Conservation (phyloP, 2,888 invertebrate genomes). For the Pherbina coryleti region DNA sequence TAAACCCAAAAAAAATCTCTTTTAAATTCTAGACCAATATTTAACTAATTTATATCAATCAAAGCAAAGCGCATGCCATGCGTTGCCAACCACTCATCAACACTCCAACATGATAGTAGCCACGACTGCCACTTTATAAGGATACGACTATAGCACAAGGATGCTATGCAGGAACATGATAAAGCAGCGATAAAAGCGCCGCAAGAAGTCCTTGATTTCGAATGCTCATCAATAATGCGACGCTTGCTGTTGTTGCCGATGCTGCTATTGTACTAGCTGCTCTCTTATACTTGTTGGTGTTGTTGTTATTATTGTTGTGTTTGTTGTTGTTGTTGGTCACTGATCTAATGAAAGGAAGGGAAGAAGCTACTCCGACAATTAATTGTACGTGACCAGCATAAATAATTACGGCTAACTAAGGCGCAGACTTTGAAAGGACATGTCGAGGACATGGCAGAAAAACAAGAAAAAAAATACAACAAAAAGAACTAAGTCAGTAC, state of each 20-base stretch:
- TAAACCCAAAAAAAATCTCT: not conserved
- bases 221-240: not conserved
- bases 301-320: not conserved
- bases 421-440: not conserved
- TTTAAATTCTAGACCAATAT: constrained; percentile 9
- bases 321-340: too few species aligned
- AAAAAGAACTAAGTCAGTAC: not conserved
- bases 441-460: too few species aligned
- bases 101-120: not conserved
- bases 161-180: too few species aligned
- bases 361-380: constrained; percentile 42
- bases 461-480: not conserved
- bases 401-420: constrained; percentile 40
- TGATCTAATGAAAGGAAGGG: not conserved
- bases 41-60: constrained; percentile 36
- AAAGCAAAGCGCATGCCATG: constrained; percentile 23
- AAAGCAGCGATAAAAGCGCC: too few species aligned
- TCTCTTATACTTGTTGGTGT: not conserved
- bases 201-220: not conserved
- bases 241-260: not conserved
- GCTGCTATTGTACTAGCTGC: too few species aligned
- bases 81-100: constrained; percentile 13
- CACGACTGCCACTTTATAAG: not conserved
- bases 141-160: not conserved
- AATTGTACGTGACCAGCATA: constrained; percentile 44